Evolutionary conservation across 2,113 vertebrate species (phyloP).

Genomic region (Paratilapia polleni): DNA sequence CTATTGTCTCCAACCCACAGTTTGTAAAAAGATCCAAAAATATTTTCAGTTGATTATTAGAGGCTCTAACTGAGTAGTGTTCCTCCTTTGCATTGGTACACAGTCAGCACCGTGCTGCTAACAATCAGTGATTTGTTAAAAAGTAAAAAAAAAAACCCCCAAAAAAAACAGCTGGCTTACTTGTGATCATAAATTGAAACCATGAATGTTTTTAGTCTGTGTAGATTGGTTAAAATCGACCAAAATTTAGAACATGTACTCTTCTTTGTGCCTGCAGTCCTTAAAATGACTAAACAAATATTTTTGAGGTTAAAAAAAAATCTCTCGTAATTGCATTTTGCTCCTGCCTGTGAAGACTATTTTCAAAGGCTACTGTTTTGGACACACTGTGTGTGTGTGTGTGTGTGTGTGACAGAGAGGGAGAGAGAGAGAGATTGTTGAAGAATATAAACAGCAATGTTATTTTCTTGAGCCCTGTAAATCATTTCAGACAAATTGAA

Average conservation of each 20-base stretch:
- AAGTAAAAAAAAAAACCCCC: too few relatives aligned
- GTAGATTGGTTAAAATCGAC: slow-evolving; percentile 22
- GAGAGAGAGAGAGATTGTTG: slow-evolving; percentile 5
- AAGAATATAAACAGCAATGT: slow-evolving; percentile 44
- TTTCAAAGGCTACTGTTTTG: slow-evolving; percentile 46
- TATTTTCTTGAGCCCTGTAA: slow-evolving; percentile 37
- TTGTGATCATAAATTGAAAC: slow-evolving; percentile 32
- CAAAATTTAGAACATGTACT: slow-evolving; percentile 34
- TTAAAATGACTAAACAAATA: slow-evolving; percentile 50
- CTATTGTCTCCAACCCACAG: not conserved
- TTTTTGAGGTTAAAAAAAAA: slow-evolving; percentile 26
- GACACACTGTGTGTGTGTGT: slow-evolving; percentile 8
- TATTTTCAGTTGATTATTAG: not conserved
- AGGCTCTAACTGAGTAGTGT: not conserved
- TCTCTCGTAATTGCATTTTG: slow-evolving; percentile 44
- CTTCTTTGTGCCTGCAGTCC: slow-evolving; percentile 15
- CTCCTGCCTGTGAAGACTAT: slow-evolving; percentile 27
- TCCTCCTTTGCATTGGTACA: not conserved
- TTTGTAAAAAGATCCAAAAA: not conserved
- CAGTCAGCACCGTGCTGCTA: not conserved
- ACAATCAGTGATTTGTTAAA: not conserved
- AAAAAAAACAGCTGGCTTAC: slow-evolving; percentile 8
- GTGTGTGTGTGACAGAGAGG: slow-evolving; percentile 10
- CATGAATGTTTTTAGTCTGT: slow-evolving; percentile 28
- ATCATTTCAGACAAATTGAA: slow-evolving; percentile 43